Evolutionary conservation across 2,113 vertebrate genomes (phyloP).

Genomic region (Chaetura pelagica): DNA sequence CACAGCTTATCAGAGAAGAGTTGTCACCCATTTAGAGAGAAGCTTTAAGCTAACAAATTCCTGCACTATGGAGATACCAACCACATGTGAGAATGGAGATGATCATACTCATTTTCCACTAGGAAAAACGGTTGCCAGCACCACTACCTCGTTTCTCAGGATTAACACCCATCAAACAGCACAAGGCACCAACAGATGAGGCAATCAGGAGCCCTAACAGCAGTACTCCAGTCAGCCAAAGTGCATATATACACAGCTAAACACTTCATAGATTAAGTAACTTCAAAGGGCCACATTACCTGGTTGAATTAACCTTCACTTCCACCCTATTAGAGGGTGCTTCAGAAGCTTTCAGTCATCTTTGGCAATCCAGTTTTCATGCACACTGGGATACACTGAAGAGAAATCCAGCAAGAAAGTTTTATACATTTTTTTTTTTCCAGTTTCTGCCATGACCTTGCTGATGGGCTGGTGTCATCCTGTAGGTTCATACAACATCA

Average conservation of each 20-base stretch:
- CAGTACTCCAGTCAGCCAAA: background rate
- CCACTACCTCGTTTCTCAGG: background rate
- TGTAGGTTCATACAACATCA: background rate
- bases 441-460: background rate
- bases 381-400: background rate
- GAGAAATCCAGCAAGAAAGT: background rate
- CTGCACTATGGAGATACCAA: background rate
- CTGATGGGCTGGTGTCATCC: background rate
- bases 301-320: background rate
- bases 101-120: background rate
- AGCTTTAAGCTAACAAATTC: slow-evolving; percentile 41
- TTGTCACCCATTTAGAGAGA: slow-evolving; percentile 35
- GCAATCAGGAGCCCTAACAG: background rate
- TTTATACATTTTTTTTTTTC: background rate
- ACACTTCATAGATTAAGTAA: background rate
- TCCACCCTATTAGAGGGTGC: background rate
- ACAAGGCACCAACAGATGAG: background rate
- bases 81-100: slow-evolving; percentile 11
- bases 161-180: background rate
- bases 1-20: slow-evolving; percentile 67
- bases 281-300: slow-evolving; percentile 12
- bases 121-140: background rate
- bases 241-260: background rate
- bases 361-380: background rate
- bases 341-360: background rate